phyloP scores from a whole-genome alignment of 1,140 invertebrate genomes.

The Cylas formicarius region DNA sequence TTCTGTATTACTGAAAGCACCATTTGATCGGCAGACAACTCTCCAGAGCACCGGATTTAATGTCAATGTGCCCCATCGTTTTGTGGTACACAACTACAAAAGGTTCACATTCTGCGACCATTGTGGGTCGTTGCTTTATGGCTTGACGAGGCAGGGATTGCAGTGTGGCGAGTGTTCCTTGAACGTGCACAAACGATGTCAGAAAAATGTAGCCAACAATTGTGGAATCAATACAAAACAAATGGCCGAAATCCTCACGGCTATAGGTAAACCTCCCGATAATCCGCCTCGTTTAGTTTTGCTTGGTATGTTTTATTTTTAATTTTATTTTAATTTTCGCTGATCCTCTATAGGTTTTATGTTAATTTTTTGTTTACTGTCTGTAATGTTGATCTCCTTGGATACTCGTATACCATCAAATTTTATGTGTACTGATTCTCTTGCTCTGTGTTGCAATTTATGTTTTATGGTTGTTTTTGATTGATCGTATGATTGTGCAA shows the following conservation, averaged over 20 bases:
- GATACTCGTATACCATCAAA: not conserved
- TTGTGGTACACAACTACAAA: constrained; percentile 90
- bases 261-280: constrained; percentile 69
- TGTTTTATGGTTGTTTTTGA: too few relatives aligned
- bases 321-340: constrained; percentile 9
- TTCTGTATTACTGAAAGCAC: too few relatives aligned
- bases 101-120: constrained; percentile 99
- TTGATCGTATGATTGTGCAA: too few relatives aligned
- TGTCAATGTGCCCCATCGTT: constrained; percentile 96
- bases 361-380: constrained; percentile 10
- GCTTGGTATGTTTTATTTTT: constrained; percentile 16
- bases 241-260: constrained; percentile 86
- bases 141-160: constrained; percentile 91
- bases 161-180: constrained; percentile 96
- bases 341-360: not conserved
- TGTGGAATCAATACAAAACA: constrained; percentile 97
- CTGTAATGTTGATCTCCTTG: not conserved
- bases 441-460: too few relatives aligned
- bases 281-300: constrained; percentile 10
- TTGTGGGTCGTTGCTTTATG: constrained; percentile 94
- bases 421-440: too few relatives aligned
- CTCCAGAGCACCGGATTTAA: constrained; percentile 80
- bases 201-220: constrained; percentile 98
- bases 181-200: constrained; percentile 98
- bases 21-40: too few relatives aligned